phyloP scores from a whole-genome alignment of 1,140 invertebrate species.

The Marisa cornuarietis region DNA sequence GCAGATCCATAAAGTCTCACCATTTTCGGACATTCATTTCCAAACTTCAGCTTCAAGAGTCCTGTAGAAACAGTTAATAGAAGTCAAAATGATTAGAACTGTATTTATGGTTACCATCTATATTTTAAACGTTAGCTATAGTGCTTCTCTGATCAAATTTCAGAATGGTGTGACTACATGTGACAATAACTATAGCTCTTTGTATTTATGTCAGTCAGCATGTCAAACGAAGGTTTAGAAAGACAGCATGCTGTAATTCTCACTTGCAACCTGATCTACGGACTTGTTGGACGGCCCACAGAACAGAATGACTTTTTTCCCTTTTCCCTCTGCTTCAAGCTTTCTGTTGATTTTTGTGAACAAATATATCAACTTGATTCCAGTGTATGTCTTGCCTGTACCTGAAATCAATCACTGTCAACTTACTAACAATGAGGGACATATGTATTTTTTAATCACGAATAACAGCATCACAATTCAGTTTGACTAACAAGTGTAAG shows the following conservation, averaged over 20 bases:
- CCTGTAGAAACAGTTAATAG: slow-evolving; percentile 27
- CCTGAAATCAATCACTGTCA: slow-evolving; percentile 38
- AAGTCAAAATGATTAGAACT: too few relatives aligned
- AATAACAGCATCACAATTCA: too few relatives aligned
- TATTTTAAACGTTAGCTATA: too few relatives aligned
- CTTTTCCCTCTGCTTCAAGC: slow-evolving; percentile 19
- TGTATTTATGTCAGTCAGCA: too few relatives aligned
- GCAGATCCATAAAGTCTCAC: slow-evolving; percentile 46
- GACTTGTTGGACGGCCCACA: slow-evolving; percentile 57
- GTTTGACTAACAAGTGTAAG: too few relatives aligned
- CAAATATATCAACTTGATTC: slow-evolving; percentile 41
- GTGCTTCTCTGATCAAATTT: too few relatives aligned
- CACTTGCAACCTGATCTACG: slow-evolving; percentile 54
- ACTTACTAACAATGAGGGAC: too few relatives aligned
- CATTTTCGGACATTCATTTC: slow-evolving; percentile 35
- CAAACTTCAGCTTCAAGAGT: slow-evolving; percentile 37
- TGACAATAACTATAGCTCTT: too few relatives aligned
- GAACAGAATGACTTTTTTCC: slow-evolving; percentile 47
- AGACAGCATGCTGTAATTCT: not conserved
- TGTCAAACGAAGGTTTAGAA: too few relatives aligned
- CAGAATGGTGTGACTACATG: too few relatives aligned
- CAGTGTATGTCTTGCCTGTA: slow-evolving; percentile 58
- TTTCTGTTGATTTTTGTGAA: slow-evolving; percentile 45
- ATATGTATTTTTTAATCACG: too few relatives aligned
- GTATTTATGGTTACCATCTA: too few relatives aligned